Evolutionary conservation across 2,113 vertebrate species (phyloP).

Genomic region (Chionomys nivalis): DNA sequence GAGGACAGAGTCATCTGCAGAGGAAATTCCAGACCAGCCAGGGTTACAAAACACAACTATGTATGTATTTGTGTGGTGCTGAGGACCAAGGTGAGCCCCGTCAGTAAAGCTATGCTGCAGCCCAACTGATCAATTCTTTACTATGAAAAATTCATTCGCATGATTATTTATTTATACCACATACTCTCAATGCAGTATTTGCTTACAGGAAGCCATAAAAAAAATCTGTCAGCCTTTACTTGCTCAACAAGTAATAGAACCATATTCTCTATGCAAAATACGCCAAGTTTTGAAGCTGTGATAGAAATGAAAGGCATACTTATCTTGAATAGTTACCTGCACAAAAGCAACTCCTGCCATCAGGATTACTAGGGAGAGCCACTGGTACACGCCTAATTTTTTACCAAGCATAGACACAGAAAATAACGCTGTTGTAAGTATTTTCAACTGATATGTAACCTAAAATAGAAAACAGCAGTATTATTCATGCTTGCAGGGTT

Average conservation of each 20-base stretch:
- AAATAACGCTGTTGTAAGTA: constrained; percentile 98
- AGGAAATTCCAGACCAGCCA: neutral
- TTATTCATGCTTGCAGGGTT: neutral
- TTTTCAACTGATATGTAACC: constrained; percentile 99
- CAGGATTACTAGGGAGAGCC: constrained; percentile 95
- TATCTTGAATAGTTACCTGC: constrained; percentile 90
- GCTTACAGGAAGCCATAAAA: neutral
- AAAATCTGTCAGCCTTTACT: neutral
- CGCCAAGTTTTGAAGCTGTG: neutral
- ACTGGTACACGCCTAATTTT: constrained; percentile 95
- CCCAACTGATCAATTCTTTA: neutral
- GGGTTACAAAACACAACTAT: neutral
- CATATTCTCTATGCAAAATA: neutral
- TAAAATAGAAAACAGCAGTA: constrained; percentile 81
- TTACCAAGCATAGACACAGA: constrained; percentile 98
- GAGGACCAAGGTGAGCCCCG: neutral
- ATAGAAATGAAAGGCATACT: constrained; percentile 43
- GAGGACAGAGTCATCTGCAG: neutral
- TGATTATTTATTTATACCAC: constrained; percentile 26
- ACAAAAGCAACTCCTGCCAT: constrained; percentile 97
- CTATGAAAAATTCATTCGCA: neutral
- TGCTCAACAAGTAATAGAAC: neutral
- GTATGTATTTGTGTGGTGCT: neutral
- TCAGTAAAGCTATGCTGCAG: neutral
- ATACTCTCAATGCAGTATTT: neutral